phyloP scores from a whole-genome alignment of 2,888 invertebrate species.

The Altica lythri region DNA sequence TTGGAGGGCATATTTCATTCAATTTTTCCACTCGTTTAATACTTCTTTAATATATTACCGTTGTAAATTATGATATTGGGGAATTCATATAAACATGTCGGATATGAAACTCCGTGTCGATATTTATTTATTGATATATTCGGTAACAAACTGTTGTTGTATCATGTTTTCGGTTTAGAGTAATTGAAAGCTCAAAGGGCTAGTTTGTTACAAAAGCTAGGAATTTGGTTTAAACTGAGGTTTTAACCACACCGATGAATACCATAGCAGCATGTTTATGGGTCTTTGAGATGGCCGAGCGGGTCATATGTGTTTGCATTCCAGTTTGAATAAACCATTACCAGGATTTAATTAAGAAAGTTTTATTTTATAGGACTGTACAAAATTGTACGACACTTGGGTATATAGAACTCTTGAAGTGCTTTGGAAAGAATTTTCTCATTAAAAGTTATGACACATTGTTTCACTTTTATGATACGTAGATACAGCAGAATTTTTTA shows the following conservation, averaged over 20 bases:
- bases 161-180: conserved; percentile 16
- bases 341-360: conserved; percentile 2
- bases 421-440: too few species aligned
- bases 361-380: too few species aligned
- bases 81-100: conserved; percentile 8
- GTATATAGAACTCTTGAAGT: too few species aligned
- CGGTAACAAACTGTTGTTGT: conserved; percentile 3
- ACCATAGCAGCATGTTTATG: neutral
- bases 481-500: too few species aligned
- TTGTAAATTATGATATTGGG: neutral
- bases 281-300: neutral
- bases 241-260: conserved; percentile 10
- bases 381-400: too few species aligned
- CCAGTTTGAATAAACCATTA: neutral
- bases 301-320: neutral
- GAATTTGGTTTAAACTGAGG: conserved; percentile 10
- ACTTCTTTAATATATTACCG: neutral
- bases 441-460: too few species aligned
- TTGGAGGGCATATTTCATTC: neutral
- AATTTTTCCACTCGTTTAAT: neutral
- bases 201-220: conserved; percentile 10
- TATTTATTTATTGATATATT: conserved; percentile 6
- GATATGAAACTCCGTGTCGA: neutral
- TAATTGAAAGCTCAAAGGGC: conserved; percentile 21
- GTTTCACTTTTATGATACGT: too few species aligned